Evolutionary conservation across 2,888 invertebrate species (phyloP), one percentile per base, ranked within the genome.

Genomic region (Amphipoea oculea): DNA sequence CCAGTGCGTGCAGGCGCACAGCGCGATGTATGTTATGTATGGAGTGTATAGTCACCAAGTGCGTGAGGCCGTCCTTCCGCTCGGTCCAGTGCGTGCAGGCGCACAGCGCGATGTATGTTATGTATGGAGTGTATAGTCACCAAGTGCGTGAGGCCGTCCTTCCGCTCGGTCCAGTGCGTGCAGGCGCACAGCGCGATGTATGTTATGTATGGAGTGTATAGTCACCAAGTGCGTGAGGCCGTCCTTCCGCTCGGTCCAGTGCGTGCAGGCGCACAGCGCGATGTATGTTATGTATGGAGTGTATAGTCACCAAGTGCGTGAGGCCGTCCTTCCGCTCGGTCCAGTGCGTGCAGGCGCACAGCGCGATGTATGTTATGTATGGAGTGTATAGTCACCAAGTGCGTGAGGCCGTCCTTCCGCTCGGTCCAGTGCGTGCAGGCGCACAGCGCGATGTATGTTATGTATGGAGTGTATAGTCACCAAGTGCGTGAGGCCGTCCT

Each of bases 221-320:
- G 97, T 97, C 76, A 98, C 98, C 87, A 99, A 94, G 81, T 98
- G 98, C 3, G 98, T 97, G 7, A 99, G 97, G 29, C 99, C 99
- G 90, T 99, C 99, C 94, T 99, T 99, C 79, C 99, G 96, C 93
- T 99, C 99, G 62, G 98, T 98, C 99, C 99, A 99, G 92, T 99
- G 98, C 48, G 98, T 98, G 92, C 98, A 98, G 76, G 98, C 98
- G 94, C 99, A 98, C 89, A 98, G 98, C 63, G 98, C 98, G 85
- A 99, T 98, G 92, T n/a, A n/a, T n/a, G 45, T 45, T 45, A 11
- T 45, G 45, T 11, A 48, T 14, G 0, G 4, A 0, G 14, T 57
- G 2, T 70, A 17, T 4, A 75, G 97, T 97, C 76, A 98, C 98
- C 87, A 99, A 94, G 81, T 98, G 98, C 3, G 98, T 97, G 7